Evolutionary conservation across 2,888 invertebrate species (phyloP), one percentile per base, ranked within the genome.

Genomic region (Osmoderma eremita): DNA sequence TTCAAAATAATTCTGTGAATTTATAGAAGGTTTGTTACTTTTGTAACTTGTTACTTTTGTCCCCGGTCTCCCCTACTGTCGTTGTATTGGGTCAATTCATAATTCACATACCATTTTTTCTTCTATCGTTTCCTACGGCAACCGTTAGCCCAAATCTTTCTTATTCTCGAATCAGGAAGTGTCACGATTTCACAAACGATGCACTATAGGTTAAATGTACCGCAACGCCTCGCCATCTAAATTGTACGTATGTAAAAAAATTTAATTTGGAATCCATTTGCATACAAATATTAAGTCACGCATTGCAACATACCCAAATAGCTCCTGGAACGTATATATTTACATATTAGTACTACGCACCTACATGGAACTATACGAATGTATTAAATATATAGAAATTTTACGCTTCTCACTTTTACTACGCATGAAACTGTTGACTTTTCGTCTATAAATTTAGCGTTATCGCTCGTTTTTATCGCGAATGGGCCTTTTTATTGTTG

Each of bases 401-500:
- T 24, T 30, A 45, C 58, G 45, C 45, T 61, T 48, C 58, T 36
- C 24, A 45, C 36, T 45, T 48, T 45, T 61, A 24, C 45, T 45
- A 61, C 58, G 22, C 49, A 50, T 61, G 20, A 61, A 50, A 66
- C 61, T 66, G 65, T 66, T 66, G 24, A 68, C 54, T 68, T 68
- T 66, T 68, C 67, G 61, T 67, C 68, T 68, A 66, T 66, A 70
- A 70, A 67, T 69, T 67, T 56, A 53, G 38, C 22, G 39, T 66
- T 66, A 66, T 66, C 65, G 50, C 24, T 10, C 39, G 41, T 51
- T 50, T 58, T 61, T 66, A 66, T 66, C 65, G 13, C 22, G 36
- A 61, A 45, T 48, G 58, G 45, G 10, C 54, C 38, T 54, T 54
- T 53, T 54, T 39, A 39, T 45, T 61, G 58, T 61, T 61, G 45